Evolutionary conservation across 2,888 invertebrate species (phyloP).

Genomic region (Digitonthophagus gazella): DNA sequence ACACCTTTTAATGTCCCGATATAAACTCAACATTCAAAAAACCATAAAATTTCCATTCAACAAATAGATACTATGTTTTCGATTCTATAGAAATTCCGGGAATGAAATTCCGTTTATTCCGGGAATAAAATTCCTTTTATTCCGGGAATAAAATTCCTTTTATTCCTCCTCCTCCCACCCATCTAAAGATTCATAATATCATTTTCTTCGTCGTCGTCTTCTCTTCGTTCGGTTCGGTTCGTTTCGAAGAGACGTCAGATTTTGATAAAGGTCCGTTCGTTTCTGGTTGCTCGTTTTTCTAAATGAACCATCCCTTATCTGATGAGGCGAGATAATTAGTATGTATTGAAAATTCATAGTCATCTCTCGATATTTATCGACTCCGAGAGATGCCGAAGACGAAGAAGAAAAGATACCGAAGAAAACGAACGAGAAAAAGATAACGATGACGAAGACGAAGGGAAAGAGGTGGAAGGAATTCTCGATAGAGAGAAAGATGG

Average conservation of each 20-base stretch:
- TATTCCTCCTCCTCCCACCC: too few species aligned
- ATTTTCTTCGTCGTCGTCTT: neutral
- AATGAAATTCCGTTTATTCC: too few species aligned
- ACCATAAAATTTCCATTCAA: neutral
- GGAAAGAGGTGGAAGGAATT: neutral
- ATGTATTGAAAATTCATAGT: conserved; percentile 52
- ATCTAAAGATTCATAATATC: too few species aligned
- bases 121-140: too few species aligned
- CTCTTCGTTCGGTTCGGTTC: neutral
- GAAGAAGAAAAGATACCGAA: neutral
- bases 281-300: conserved; percentile 39
- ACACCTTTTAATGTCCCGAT: too few species aligned
- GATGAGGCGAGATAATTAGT: conserved; percentile 51
- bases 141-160: too few species aligned
- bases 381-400: neutral
- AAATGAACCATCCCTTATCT: conserved; percentile 50
- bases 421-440: neutral
- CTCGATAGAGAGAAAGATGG: too few species aligned
- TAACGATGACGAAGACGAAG: neutral
- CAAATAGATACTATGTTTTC: neutral
- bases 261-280: conserved; percentile 35
- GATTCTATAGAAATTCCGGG: too few species aligned
- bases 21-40: neutral
- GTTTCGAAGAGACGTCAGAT: conserved; percentile 33
- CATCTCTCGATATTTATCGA: conserved; percentile 50